Conservation (phyloP, 2,113 vertebrate species). For the Podocnemis expansa region DNA sequence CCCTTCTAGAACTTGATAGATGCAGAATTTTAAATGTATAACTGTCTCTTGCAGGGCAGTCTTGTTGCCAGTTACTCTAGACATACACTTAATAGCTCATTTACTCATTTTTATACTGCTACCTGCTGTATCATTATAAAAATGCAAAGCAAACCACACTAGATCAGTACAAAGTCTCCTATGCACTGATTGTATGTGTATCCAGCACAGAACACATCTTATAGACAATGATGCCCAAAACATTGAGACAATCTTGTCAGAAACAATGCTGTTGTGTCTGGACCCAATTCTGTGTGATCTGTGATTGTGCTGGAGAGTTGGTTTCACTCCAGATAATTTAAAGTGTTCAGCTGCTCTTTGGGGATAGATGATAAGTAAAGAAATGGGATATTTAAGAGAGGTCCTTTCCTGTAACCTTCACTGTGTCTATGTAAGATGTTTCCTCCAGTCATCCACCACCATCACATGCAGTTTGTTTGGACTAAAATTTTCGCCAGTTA, state of each 20-base stretch:
- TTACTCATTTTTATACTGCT: slow-evolving; percentile 64
- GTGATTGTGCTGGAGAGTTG: background rate
- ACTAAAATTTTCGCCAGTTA: background rate
- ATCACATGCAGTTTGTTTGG: background rate
- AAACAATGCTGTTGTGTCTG: slow-evolving; percentile 32
- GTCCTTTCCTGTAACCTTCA: background rate
- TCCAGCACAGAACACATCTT: slow-evolving; percentile 33
- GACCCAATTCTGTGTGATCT: slow-evolving; percentile 57
- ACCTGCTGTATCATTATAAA: slow-evolving; percentile 50
- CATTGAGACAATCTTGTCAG: slow-evolving; percentile 35
- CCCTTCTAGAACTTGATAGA: no score
- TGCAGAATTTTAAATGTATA: no score
- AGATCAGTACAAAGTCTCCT: slow-evolving; percentile 43
- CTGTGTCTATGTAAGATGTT: background rate
- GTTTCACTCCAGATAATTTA: slow-evolving; percentile 13
- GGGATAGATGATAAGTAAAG: background rate
- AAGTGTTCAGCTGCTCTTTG: slow-evolving; percentile 3
- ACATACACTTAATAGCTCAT: slow-evolving; percentile 18
- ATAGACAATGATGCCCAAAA: slow-evolving; percentile 23
- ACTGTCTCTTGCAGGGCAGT: background rate
- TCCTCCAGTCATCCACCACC: background rate
- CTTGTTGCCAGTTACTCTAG: slow-evolving; percentile 16
- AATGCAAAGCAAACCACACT: slow-evolving; percentile 43
- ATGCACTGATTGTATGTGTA: background rate
- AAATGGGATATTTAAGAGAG: background rate